Base-by-base conservation (phyloP, 2,113 vertebrate genomes). In the Oreocharis arfaki region DNA sequence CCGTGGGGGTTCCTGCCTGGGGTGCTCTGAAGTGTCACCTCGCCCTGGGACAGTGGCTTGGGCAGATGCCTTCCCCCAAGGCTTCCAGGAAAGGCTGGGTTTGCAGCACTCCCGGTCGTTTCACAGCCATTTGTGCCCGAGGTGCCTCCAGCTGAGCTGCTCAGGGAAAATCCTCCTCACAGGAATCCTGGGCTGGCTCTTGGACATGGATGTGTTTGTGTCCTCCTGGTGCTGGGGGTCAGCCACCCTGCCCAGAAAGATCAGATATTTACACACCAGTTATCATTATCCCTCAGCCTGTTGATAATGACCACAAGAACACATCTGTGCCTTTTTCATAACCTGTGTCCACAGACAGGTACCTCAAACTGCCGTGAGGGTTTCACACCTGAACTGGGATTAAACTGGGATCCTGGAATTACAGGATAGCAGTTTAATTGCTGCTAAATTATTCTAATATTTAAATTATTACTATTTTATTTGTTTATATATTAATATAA, bases 151-250 rank as follows among this genome's bases (percentile, higher is more conserved):
- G 56, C 68, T 33, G 42, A 52, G 60, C 73, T 39, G 23, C 20
- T 11, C 77, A 0, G 1, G 14, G 30, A 55, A 13, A 39, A 26
- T 17, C 19, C 47, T 69, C 24, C 3, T 6, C 30, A 4, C 11
- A 4, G 80, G 46, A 27, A 4, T 4, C 4, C 13, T 20, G 61
- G 42, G 39, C 57, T 55, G 46, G 7, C 55, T n/a, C 9, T 22
- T 27, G 46, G 16, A 4, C 21, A 1, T 3, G 42, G 65, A 11
- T 6, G 61, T 20, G 37, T 18, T 16, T 11, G 33, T 67, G 33
- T 13, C 3, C 27, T n/a, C 5, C 9, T 71, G 28, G 0, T 21
- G 21, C 27, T 64, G 41, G 37, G 23, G 17, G 2, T 22, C 41
- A 10, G 4, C 16, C 37, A 6, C 39, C 61, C 69, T 68, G 65